Evolutionary conservation across 2,888 invertebrate genomes (phyloP).

Genomic region (Priocnemis perturbator): DNA sequence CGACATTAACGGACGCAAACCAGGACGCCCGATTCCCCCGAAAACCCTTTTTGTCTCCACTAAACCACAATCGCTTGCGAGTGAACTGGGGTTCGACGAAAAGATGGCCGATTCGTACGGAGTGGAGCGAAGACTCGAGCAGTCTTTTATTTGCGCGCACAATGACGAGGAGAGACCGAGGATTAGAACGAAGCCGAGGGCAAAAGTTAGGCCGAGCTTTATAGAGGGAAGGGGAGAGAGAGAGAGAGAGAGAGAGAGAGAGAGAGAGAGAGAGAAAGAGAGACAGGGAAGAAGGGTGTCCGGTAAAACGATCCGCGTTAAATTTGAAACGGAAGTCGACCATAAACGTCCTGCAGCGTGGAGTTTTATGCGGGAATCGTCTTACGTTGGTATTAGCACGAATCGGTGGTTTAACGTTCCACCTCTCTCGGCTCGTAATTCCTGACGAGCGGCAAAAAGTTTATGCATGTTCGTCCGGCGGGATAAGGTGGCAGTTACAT

Average conservation of each 20-base stretch:
- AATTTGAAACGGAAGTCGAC: constrained; percentile 29
- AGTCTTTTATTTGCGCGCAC: neutral
- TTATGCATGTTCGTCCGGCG: no score
- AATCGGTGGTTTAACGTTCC: constrained; percentile 10
- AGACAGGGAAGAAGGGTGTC: neutral
- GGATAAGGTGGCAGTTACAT: no score
- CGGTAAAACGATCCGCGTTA: constrained; percentile 6
- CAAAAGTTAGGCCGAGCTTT: neutral
- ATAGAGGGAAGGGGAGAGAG: neutral
- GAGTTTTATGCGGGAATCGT: neutral
- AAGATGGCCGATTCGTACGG: no score
- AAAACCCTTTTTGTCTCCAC: no score
- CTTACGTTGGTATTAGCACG: constrained; percentile 11
- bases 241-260: neutral
- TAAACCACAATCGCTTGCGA: no score
- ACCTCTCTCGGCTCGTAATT: neutral
- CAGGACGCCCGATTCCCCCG: no score
- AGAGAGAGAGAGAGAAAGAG: constrained; percentile 3
- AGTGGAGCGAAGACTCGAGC: neutral
- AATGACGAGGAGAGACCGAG: neutral
- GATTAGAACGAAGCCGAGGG: neutral
- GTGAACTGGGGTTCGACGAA: no score
- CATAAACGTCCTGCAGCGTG: constrained; percentile 47
- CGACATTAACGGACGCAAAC: no score
- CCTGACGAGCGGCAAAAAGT: no score